Evolutionary conservation across 1,140 invertebrate species (phyloP), one percentile per base, ranked within the genome.

Genomic region (Euglossa dilemma): DNA sequence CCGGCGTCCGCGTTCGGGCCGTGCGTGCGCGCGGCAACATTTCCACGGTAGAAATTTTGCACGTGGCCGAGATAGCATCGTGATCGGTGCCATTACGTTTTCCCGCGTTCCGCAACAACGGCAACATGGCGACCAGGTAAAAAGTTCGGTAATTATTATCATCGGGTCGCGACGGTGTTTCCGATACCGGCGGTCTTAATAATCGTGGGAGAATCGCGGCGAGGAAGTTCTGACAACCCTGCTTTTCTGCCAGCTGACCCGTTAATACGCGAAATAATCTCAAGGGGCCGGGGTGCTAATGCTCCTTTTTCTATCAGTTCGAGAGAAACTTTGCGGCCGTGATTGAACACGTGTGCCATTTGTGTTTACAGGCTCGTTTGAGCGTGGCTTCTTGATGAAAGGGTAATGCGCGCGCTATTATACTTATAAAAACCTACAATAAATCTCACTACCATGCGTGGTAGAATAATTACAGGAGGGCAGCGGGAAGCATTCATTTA

Each of bases 11-110:
- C 28, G 50, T 25, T 36, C 14, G n/a, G 36, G 69, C 25, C 61
- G 52, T 63, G 63, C 54, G 59, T 83, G 63, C 67, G 67, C 70
- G 64, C 69, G 52, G 85, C 69, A 72, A 54, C 78, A 83, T 86
- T 83, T 87, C 64, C 85, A 67, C 67, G 73, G 28, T 56, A 36
- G 50, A 56, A 85, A 87, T 83, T 86, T 85, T 75, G 76, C 72
- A 85, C 45, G 77, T 69, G 63, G 9, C 43, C 36, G 8, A 59
- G 66, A 71, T 79, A 70, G 14, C 43, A 61, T 79, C 77, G 45
- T 23, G 77, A 50, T 50, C n/a, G 6, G 25, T 8, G 45, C 47
- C 71, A 71, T 70, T 56, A 61, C 20, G 25, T 71, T 86, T 86
- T 71, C 61, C 43, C 78, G 77, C 14, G 52, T 45, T n/a, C n/a